Percentiles rank a stretch among this genome's conserved stretches.
These are phyloP conservation scores for Nowickia ferox DNA, from an alignment of 2,888 invertebrate species.

Conservation along the genomic window DNA sequence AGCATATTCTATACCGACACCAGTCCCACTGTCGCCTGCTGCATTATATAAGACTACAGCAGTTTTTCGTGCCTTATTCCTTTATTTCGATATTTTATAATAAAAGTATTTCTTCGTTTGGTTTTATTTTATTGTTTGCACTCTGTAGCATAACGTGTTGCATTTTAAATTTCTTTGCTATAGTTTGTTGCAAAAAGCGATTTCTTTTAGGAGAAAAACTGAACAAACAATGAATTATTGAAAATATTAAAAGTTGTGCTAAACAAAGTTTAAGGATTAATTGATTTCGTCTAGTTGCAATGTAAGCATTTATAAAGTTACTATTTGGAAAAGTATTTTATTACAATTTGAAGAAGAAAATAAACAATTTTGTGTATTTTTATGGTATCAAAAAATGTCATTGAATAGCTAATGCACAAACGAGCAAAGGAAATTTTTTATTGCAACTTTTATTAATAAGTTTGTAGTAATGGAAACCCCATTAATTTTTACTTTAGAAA, in stretches of 20 bases:
- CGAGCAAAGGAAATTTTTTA: no score
- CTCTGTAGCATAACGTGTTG: conserved; percentile 65
- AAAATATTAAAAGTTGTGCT: conserved; percentile 40
- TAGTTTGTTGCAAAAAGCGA: background rate
- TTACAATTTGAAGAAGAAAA: background rate
- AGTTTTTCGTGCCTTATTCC: background rate
- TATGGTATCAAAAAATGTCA: no score
- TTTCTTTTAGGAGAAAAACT: conserved; percentile 7
- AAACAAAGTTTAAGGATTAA: conserved; percentile 24
- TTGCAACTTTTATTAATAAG: no score
- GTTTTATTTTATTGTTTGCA: conserved; percentile 33
- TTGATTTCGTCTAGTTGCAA: conserved; percentile 38
- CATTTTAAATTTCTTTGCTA: conserved; percentile 65
- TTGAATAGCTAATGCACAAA: no score
- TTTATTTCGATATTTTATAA: conserved; percentile 55
- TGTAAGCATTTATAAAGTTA: background rate
- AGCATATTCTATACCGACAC: no score
- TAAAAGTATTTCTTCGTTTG: conserved; percentile 50
- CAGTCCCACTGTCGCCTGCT: conserved; percentile 6
- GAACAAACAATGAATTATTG: conserved; percentile 42
- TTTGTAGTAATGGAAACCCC: no score
- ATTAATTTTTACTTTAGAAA: no score
- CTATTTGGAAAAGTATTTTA: background rate
- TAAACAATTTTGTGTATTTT: no score
- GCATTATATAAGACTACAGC: conserved; percentile 34